phyloP scores from a whole-genome alignment of 1,140 invertebrate genomes.

The Micrasema minimum region DNA sequence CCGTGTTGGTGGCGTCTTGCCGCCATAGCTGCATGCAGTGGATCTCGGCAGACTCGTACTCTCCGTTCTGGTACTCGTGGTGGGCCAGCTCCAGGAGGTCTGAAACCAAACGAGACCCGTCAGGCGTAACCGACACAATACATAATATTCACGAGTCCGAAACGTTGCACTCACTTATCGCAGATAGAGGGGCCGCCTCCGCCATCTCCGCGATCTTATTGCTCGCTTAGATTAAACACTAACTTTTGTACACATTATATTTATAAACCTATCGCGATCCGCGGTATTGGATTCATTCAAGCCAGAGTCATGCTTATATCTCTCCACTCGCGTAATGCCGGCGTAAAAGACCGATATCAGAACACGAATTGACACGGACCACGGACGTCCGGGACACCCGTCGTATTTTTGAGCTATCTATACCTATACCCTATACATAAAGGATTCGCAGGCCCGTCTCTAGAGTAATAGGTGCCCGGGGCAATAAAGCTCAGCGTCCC shows the following conservation, averaged over 20 bases:
- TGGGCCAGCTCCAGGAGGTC: conserved; percentile 98
- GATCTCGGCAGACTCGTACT: conserved; percentile 97
- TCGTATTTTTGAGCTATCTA: no score
- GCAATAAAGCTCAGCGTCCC: no score
- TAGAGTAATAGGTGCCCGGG: no score
- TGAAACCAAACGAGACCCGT: no score
- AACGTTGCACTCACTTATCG: neutral
- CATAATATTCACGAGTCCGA: neutral
- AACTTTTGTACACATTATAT: no score
- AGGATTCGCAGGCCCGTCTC: no score
- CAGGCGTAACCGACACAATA: conserved; percentile 65
- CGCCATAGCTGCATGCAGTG: conserved; percentile 99
- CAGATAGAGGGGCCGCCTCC: conserved; percentile 3
- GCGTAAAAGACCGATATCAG: no score
- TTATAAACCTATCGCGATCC: conserved; percentile 9
- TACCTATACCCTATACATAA: no score
- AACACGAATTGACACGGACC: no score
- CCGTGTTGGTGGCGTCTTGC: conserved; percentile 96
- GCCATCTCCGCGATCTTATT: neutral
- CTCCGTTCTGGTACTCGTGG: conserved; percentile 96
- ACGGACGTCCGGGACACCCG: no score
- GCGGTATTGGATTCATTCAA: conserved; percentile 11
- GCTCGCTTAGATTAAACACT: no score
- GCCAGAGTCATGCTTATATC: conserved; percentile 1
- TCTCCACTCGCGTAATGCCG: no score